Percentiles rank a stretch among this genome's conserved stretches.
Conservation (phyloP, 2,113 vertebrate genomes). For the Ailurus styani region DNA sequence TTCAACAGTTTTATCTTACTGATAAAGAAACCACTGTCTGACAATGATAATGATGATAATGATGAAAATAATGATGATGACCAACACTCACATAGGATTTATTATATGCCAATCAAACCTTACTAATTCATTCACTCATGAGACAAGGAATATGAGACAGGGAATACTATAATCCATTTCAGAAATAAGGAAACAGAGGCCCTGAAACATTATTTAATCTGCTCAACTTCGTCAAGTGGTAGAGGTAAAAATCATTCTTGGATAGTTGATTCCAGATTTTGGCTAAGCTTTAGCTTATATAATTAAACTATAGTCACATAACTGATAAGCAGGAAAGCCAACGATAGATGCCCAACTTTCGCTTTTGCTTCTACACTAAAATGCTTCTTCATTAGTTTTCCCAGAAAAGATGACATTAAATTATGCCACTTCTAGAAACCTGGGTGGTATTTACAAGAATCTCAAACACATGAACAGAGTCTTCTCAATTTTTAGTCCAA, state of each 20-base stretch:
- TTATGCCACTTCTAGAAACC: background rate
- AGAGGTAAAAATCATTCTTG: background rate
- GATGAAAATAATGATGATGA: background rate
- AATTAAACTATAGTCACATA: background rate
- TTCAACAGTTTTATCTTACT: background rate
- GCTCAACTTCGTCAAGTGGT: background rate
- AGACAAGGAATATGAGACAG: background rate
- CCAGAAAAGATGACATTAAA: background rate
- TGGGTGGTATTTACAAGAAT: background rate
- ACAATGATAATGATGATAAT: background rate
- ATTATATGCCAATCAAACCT: background rate
- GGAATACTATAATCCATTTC: background rate
- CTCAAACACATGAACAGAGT: background rate
- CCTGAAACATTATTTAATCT: background rate
- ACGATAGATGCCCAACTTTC: background rate
- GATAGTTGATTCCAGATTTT: background rate
- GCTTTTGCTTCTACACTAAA: background rate
- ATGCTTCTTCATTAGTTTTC: background rate
- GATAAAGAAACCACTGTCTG: background rate
- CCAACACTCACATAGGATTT: background rate
- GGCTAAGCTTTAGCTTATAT: background rate
- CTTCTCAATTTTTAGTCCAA: background rate
- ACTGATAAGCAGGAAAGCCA: background rate
- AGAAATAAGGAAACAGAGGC: background rate
- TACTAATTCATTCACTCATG: background rate